Percentiles rank a stretch among this genome's conserved stretches.
Conservation (phyloP, 2,888 invertebrate species). For the Lasius platythorax region DNA sequence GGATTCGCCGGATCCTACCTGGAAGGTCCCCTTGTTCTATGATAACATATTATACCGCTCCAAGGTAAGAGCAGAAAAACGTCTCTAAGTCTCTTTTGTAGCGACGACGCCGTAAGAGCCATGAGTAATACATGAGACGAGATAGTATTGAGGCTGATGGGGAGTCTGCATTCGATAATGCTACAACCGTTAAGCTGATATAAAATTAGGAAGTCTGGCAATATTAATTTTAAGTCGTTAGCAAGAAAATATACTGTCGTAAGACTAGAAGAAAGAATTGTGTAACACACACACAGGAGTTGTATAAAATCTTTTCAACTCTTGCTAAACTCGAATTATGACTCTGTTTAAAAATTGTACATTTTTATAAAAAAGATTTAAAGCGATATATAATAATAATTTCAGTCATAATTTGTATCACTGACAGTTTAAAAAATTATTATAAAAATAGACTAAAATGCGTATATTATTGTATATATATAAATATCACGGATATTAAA, state of each 20-base stretch:
- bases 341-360: not conserved
- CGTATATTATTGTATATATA: not conserved
- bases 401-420: not conserved
- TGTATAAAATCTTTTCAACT: not conserved
- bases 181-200: conserved; percentile 14
- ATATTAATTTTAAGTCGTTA: not conserved
- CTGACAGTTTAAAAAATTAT: not conserved
- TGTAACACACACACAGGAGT: not conserved
- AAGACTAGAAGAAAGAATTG: not conserved
- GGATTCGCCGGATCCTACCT: conserved; percentile 62
- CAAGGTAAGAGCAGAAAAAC: conserved; percentile 52
- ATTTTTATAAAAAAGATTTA: not conserved
- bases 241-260: not conserved
- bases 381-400: not conserved
- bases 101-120: conserved; percentile 41
- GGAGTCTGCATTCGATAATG: conserved; percentile 35
- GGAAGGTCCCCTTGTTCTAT: conserved; percentile 67
- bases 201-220: not conserved
- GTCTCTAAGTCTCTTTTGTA: conserved; percentile 55
- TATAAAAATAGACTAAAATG: not conserved
- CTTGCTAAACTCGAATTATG: not conserved
- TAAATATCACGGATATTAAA: not conserved
- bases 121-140: conserved; percentile 13
- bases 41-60: conserved; percentile 69
- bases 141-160: conserved; percentile 37